Percentiles rank a stretch among this genome's conserved stretches.
phyloP scores from a whole-genome alignment of 2,113 vertebrate species.

The Tretioscincus oriximinensis region DNA sequence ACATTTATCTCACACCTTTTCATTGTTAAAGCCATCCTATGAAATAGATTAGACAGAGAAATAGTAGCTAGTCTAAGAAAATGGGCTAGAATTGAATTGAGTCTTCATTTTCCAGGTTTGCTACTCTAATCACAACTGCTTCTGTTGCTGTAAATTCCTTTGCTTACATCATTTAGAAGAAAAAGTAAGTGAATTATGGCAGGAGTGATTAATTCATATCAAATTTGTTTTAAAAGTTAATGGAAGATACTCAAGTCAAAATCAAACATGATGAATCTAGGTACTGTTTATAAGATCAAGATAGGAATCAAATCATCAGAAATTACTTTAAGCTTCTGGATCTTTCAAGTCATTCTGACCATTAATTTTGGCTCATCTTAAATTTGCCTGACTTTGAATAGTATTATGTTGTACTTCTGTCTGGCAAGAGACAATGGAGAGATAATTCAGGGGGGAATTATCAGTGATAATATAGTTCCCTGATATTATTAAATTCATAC shows the following conservation, averaged over 20 bases:
- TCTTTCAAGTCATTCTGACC: background rate
- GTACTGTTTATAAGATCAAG: background rate
- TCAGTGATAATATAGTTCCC: too few relatives aligned
- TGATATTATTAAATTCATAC: background rate
- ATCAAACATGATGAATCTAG: background rate
- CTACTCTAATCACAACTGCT: background rate
- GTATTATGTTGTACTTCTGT: background rate
- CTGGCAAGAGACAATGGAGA: background rate
- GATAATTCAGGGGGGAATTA: background rate
- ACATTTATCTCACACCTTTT: background rate
- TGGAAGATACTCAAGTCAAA: background rate
- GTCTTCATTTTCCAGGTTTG: background rate
- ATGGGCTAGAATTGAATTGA: background rate
- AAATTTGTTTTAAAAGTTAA: background rate
- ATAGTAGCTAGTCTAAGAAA: background rate
- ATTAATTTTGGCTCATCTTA: background rate
- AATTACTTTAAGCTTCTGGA: background rate
- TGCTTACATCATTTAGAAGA: background rate
- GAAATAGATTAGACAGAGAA: background rate
- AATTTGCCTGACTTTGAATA: background rate
- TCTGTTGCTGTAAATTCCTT: background rate
- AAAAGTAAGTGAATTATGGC: background rate
- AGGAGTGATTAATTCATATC: background rate
- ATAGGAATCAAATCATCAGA: background rate
- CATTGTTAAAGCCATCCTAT: background rate